phyloP scores from a whole-genome alignment of 2,888 invertebrate genomes.

The Panorpa germanica region DNA sequence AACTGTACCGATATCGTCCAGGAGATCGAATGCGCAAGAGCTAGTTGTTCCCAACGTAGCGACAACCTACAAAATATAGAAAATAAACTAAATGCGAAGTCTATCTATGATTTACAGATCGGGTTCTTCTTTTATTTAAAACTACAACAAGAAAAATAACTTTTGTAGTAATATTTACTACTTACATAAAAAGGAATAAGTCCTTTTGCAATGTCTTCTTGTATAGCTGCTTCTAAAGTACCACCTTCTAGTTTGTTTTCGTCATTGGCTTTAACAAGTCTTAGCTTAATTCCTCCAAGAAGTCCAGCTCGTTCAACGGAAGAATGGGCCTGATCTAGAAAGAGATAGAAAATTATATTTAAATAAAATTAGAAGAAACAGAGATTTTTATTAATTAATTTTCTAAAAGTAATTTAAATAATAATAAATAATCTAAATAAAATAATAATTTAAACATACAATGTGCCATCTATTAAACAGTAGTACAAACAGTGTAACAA shows the following conservation, averaged over 20 bases:
- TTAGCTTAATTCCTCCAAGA: constrained; percentile 67
- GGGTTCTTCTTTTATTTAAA: not conserved
- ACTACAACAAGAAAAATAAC: constrained; percentile 3
- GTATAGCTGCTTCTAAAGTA: constrained; percentile 54
- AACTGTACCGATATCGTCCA: constrained; percentile 84
- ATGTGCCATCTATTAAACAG: too few relatives aligned
- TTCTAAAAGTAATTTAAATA: constrained; percentile 2
- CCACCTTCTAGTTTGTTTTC: constrained; percentile 57
- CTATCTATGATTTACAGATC: constrained; percentile 10
- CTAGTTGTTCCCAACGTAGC: constrained; percentile 89
- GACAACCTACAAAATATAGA: constrained; percentile 36
- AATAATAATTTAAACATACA: constrained; percentile 2
- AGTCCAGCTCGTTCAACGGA: constrained; percentile 87
- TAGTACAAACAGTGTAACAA: too few relatives aligned
- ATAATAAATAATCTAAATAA: constrained; percentile 5
- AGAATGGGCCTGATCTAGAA: constrained; percentile 71
- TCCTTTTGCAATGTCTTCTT: constrained; percentile 72
- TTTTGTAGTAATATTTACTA: constrained; percentile 12
- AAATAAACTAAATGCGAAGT: constrained; percentile 1
- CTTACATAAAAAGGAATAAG: constrained; percentile 92
- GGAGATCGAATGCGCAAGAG: constrained; percentile 83
- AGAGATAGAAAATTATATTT: constrained; percentile 6
- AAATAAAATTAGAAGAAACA: constrained; percentile 4
- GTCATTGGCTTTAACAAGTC: constrained; percentile 50
- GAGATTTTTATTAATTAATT: constrained; percentile 1